Evolutionary conservation across 2,113 vertebrate genomes (phyloP), one percentile per base, ranked within the genome.

Genomic region (Hydrolagus affinis): DNA sequence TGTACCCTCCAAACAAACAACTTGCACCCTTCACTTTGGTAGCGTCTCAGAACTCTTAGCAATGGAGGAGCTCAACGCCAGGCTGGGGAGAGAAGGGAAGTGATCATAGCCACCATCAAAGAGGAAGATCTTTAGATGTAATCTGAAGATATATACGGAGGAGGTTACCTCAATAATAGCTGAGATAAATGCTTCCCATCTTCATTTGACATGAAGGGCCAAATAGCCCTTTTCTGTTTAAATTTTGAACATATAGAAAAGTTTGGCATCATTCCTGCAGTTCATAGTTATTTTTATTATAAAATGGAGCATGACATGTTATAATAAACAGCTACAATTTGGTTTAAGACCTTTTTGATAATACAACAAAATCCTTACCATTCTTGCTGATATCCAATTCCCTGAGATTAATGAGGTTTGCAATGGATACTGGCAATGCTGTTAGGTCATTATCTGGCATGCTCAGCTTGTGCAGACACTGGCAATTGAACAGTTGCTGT

Each of bases 341-440:
- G 62, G 66, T 11, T 83, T 83, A 19, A 32, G 64, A 66, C 8
- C 76, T 28, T 15, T 80, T 83, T 56, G 56, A 56, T 7, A 19
- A 28, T 14, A 62, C 76, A 62, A 80, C 57, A 80, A 32, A 85
- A 59, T 68, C 86, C 96, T 98, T 96, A 99, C 98, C 97, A 93
- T 99, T 99, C 93, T 99, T 99, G 96, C 97, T 99, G 96, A 99
- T 94, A 90, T 99, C 97, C 87, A 99, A 95, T 95, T 99, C 98
- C 94, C 95, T 96, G 95, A 99, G 97, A 93, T 98, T 98, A 93
- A 97, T 94, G 92, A 99, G 98, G 94, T 98, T 98, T 89, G 98
- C 96, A 90, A 99, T 96, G 85, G 95, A 96, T 87, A 96, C 93
- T 86, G 97, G 98, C 94, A 99, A 94, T 86, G 94, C 91, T 68